A percentile compares a stretch with the other conserved stretches of the same genome.
Evolutionary conservation across 2,113 vertebrate genomes (phyloP).

Genomic region (Rhinopomastus cyanomelas): DNA sequence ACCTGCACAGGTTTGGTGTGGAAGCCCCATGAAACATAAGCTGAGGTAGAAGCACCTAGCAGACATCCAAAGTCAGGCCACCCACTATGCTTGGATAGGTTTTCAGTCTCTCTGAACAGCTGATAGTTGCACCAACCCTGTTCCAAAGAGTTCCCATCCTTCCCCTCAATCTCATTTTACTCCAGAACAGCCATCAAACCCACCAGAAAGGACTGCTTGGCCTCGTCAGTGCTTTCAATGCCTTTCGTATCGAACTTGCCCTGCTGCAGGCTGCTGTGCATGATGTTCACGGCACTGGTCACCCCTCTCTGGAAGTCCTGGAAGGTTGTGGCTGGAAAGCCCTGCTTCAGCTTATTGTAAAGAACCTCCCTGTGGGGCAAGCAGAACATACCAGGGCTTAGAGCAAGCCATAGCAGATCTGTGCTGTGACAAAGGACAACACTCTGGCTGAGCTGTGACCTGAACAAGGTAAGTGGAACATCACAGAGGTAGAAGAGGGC

Average conservation of each 20-base stretch:
- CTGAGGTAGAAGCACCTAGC: neutral
- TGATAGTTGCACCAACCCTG: neutral
- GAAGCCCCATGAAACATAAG: neutral
- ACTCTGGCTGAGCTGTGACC: neutral
- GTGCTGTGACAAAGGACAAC: neutral
- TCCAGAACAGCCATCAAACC: neutral
- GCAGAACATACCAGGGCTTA: neutral
- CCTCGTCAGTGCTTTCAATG: slow-evolving; percentile 92
- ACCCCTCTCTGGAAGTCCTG: slow-evolving; percentile 97
- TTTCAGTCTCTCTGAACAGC: neutral
- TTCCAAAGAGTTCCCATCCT: neutral
- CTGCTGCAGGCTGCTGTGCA: slow-evolving; percentile 98
- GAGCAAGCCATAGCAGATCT: neutral
- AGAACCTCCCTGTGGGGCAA: slow-evolving; percentile 84
- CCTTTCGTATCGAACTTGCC: slow-evolving; percentile 96
- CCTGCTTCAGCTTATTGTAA: slow-evolving; percentile 89
- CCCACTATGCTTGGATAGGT: neutral
- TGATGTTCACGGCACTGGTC: slow-evolving; percentile 95
- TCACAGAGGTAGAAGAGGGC: neutral
- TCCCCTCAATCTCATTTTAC: neutral
- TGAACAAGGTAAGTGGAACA: neutral
- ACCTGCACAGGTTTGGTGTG: neutral
- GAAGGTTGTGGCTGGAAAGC: slow-evolving; percentile 93
- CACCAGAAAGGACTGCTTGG: slow-evolving; percentile 96
- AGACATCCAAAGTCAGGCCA: neutral